Evolutionary conservation across 1,140 invertebrate genomes (phyloP).

Genomic region (Holcopasites calliopsidis): DNA sequence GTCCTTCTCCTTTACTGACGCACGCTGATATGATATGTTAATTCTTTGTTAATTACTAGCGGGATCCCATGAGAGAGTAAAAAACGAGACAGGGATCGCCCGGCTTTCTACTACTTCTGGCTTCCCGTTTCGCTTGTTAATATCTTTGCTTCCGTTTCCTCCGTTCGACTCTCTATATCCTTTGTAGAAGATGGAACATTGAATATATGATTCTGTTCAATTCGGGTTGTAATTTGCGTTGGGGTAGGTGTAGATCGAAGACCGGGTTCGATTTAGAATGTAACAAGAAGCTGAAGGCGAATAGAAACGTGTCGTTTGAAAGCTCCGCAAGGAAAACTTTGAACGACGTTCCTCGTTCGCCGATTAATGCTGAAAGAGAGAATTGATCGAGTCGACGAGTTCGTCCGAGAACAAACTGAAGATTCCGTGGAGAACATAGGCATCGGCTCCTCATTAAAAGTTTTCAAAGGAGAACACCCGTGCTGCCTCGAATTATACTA

Average conservation of each 20-base stretch:
- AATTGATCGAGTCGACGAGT: conserved; percentile 16
- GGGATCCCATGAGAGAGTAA: conserved; percentile 30
- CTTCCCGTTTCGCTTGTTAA: conserved; percentile 17
- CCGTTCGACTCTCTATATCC: background rate
- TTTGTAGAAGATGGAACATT: no score
- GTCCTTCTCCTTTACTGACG: background rate
- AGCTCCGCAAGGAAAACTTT: conserved; percentile 18
- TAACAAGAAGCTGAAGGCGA: background rate
- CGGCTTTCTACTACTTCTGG: conserved; percentile 7
- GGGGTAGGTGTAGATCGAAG: background rate
- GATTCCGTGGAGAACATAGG: background rate
- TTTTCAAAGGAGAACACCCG: background rate
- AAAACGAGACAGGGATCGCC: conserved; percentile 39
- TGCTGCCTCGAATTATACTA: background rate
- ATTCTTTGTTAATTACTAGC: conserved; percentile 46
- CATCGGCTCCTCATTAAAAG: conserved; percentile 26
- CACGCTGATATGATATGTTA: conserved; percentile 45
- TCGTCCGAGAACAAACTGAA: background rate
- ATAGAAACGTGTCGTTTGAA: conserved; percentile 12
- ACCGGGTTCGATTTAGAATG: conserved; percentile 1
- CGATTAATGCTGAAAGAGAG: conserved; percentile 25
- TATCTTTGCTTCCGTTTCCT: conserved; percentile 42
- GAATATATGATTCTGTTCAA: no score
- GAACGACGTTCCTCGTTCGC: background rate
- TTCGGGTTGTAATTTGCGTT: background rate